Conservation (phyloP, 2,888 invertebrate genomes). For the Lamproptera curius region DNA sequence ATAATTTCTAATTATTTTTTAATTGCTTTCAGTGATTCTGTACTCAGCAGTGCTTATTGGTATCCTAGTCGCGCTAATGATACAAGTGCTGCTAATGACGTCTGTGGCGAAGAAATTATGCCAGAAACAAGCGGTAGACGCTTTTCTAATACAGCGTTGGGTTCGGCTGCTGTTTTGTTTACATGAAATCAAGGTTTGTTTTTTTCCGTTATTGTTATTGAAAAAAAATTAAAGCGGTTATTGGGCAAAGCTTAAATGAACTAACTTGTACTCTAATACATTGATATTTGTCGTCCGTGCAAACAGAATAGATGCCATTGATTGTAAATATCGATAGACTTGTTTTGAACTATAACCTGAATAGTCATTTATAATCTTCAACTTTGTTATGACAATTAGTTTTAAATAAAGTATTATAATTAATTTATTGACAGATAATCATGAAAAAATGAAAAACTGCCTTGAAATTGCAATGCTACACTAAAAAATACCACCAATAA, state of each 20-base stretch:
- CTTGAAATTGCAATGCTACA: no score
- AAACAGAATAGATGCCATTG: no score
- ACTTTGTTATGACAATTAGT: neutral
- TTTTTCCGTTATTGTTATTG: no score
- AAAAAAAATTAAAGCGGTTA: no score
- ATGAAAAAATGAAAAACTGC: neutral
- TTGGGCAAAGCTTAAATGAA: no score
- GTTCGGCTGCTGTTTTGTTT: conserved; percentile 52
- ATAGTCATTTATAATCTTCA: neutral
- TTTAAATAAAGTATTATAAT: neutral
- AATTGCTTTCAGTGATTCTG: conserved; percentile 49
- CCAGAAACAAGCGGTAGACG: conserved; percentile 40
- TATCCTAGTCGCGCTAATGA: conserved; percentile 46
- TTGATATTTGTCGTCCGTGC: no score
- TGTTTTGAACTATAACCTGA: no score
- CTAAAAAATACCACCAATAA: neutral
- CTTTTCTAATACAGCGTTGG: conserved; percentile 39
- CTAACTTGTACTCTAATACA: no score
- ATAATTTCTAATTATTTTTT: no score
- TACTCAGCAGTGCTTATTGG: conserved; percentile 52
- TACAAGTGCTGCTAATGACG: conserved; percentile 52
- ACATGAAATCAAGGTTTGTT: conserved; percentile 50
- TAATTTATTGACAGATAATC: neutral
- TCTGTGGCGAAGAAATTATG: conserved; percentile 37
- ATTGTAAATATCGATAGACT: no score